Evolutionary conservation across 2,888 invertebrate genomes (phyloP).

Genomic region (Erebia aethiops): DNA sequence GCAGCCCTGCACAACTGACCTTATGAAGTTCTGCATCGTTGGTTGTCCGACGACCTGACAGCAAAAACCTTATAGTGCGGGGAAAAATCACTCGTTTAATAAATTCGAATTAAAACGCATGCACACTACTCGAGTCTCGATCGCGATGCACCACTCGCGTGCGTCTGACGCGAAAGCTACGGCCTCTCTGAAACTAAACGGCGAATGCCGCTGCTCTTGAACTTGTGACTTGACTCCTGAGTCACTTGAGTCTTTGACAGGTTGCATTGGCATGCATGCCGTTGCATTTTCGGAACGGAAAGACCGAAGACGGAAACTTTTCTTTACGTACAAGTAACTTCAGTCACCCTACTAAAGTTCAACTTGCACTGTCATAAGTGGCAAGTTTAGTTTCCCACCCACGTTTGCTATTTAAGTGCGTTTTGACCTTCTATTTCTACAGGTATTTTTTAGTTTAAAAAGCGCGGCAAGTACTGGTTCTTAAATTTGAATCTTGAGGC

Average conservation of each 20-base stretch:
- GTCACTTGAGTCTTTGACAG: slow-evolving; percentile 53
- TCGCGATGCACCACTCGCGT: slow-evolving; percentile 51
- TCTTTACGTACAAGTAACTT: background rate
- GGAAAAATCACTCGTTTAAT: slow-evolving; percentile 50
- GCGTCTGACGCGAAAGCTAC: slow-evolving; percentile 62
- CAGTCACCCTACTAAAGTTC: background rate
- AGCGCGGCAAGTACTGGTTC: no score
- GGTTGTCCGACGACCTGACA: slow-evolving; percentile 47
- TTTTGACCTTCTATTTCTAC: no score
- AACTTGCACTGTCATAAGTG: background rate
- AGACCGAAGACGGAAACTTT: slow-evolving; percentile 17
- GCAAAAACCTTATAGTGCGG: slow-evolving; percentile 46
- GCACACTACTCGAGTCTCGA: slow-evolving; percentile 51
- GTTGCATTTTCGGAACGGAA: slow-evolving; percentile 59
- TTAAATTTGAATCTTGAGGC: no score
- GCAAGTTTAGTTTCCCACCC: no score
- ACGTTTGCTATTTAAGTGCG: no score
- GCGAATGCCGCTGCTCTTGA: slow-evolving; percentile 67
- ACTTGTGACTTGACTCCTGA: slow-evolving; percentile 55
- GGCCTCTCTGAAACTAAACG: slow-evolving; percentile 60
- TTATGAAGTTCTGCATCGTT: slow-evolving; percentile 70
- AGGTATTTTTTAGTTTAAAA: no score
- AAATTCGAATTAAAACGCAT: slow-evolving; percentile 52
- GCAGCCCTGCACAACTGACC: slow-evolving; percentile 58
- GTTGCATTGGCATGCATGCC: slow-evolving; percentile 66